Evolutionary conservation across 2,888 invertebrate species (phyloP).

Genomic region (Emmelina monodactyla): DNA sequence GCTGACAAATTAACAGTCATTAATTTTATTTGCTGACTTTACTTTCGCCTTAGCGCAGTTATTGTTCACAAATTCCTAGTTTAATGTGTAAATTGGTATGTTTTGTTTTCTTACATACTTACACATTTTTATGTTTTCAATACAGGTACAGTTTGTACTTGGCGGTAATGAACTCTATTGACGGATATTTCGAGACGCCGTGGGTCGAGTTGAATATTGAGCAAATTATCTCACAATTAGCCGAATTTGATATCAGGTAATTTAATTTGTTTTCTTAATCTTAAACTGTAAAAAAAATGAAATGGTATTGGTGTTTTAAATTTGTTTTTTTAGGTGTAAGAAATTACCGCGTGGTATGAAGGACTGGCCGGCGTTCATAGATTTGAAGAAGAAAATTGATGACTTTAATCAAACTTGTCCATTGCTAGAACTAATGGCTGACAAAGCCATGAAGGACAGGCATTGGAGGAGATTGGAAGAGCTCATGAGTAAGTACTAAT

Average conservation of each 20-base stretch:
- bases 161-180: constrained; percentile 84
- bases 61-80: no score
- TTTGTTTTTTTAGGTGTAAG: constrained; percentile 68
- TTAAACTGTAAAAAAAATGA: background rate
- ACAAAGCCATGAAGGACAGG: constrained; percentile 83
- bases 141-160: constrained; percentile 70
- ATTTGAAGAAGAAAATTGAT: constrained; percentile 87
- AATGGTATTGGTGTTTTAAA: background rate
- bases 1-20: no score
- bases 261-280: constrained; percentile 5
- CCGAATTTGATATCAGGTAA: constrained; percentile 83
- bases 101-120: background rate
- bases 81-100: background rate
- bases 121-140: constrained; percentile 10
- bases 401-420: constrained; percentile 91
- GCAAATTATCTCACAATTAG: constrained; percentile 77
- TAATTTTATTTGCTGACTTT: no score
- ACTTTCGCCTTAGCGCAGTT: no score
- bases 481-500: constrained; percentile 37
- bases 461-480: constrained; percentile 74
- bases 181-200: constrained; percentile 84
- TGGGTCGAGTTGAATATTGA: constrained; percentile 88
- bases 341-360: constrained; percentile 85
- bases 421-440: constrained; percentile 85
- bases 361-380: constrained; percentile 87